Base-by-base conservation (phyloP, 2,113 vertebrate species). In the Zapus hudsonius region DNA sequence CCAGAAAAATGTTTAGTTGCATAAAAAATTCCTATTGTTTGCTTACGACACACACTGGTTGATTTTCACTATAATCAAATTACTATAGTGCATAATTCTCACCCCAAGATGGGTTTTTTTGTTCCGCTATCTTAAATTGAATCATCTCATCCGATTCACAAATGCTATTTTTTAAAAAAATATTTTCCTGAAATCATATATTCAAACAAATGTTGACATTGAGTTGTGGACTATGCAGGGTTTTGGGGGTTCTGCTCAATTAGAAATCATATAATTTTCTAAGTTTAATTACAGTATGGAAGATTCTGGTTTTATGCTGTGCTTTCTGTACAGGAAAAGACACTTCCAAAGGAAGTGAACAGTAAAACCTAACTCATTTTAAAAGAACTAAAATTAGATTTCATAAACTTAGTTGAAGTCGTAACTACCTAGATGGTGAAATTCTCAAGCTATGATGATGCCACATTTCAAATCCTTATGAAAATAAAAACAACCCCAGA, bases 401-500 rank as follows among this genome's bases (percentile, higher is more conserved):
- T 96, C 80, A 64, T 94, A 84, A 92, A 94, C 96, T 94, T 92
- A 61, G 82, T 73, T 80, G n/a, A 96, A 97, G 85, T 27, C 97
- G 92, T 96, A 96, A 97, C 96, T 96, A 96, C 97, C 90, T 96
- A 84, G 94, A 96, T 96, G 95, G 96, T 94, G 96, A 96, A 97
- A 97, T 95, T 94, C 94, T 76, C 89, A 97, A 93, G 94, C 97
- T 92, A 87, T 76, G 76, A 96, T 94, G 95, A 96, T 94, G 94
- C 96, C 72, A 92, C 95, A 82, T 97, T 97, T 98, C 96, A 96
- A 97, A 97, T 89, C 96, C 94, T 96, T 94, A 95, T 92, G 96
- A 97, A 97, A 97, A 97, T 97, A 97, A 97, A 96, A 97, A 94
- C 92, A 88, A 61, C 80, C 78, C 17, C 4, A 55, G 84, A 94